Evolutionary conservation across 92 coral and sea anemone species (phyloP), one percentile per base, ranked within the genome.

Genomic region (Galaxea fascicularis): DNA sequence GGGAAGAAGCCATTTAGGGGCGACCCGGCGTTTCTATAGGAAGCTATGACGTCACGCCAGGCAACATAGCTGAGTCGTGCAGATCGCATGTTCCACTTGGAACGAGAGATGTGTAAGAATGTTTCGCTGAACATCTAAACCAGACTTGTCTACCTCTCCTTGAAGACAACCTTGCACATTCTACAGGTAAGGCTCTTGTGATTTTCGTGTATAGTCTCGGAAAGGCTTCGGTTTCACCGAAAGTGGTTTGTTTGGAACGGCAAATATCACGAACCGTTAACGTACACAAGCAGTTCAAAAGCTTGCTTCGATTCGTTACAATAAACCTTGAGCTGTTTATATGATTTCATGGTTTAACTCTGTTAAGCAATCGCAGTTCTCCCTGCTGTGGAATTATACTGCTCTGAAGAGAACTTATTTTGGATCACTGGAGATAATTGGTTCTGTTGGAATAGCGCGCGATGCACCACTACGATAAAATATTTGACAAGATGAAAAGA

Each of bases 181-280:
- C 30, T 18, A 29, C 49, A 79, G 84, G 84, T 79, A 79, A 49
- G 11, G 16, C 62, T 7, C 15, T 11, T 10, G 16, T 51, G 24
- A 0, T 10, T 1, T 31, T 16, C 4, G 8, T 79, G 9, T 11
- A 53, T 21, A 16, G 28, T 66, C 5, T 45, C 26, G 17, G 27
- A 57, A 49, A 51, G 31, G 82, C 53, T 64, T 66, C 72, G 29
- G 28, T 79, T 79, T 45, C 76, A 20, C 8, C 16, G 66, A 14
- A 66, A 79, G 84, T n/a, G 84, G 84, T 79, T 79, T 79, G 84
- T 79, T 79, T 79, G 65, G 22, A 49, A 0, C 62, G 72, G 30
- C 60, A 30, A 67, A 65, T 51, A 66, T 79, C 65, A 5, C 3
- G 29, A 11, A 21, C 49, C 59, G 20, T 46, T 35, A 79, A 79